Conservation (phyloP, 2,113 vertebrate genomes). For the Hemiscyllium ocellatum region DNA sequence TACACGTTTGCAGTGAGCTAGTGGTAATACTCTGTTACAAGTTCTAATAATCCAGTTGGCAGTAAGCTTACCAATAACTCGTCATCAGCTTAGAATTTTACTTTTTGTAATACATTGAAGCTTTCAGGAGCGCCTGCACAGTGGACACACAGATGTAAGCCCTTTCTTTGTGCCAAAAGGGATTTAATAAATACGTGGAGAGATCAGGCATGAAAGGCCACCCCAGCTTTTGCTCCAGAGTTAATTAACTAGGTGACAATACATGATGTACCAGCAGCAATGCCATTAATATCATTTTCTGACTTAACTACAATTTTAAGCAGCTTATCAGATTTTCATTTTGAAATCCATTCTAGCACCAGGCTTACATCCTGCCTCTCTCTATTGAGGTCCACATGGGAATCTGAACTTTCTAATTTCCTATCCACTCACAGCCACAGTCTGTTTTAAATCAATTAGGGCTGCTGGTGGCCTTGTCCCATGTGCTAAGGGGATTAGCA, state of each 20-base stretch:
- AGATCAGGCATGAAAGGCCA: constrained; percentile 54
- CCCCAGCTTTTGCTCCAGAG: constrained; percentile 56
- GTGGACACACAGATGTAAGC: constrained; percentile 51
- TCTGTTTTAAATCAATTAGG: constrained; percentile 89
- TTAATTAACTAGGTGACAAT: constrained; percentile 70
- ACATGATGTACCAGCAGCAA: constrained; percentile 64
- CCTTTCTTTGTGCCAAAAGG: constrained; percentile 68
- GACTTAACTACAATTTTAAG: constrained; percentile 70
- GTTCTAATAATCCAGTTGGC: constrained; percentile 14
- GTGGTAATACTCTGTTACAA: not conserved
- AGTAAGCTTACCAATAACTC: not conserved
- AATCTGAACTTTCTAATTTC: constrained; percentile 75
- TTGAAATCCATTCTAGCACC: constrained; percentile 66
- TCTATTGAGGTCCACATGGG: constrained; percentile 66
- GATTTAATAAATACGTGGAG: constrained; percentile 81
- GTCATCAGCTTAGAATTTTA: constrained; percentile 1
- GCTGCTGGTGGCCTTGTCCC: constrained; percentile 67
- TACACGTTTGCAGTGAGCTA: not conserved
- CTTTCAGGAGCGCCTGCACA: constrained; percentile 43
- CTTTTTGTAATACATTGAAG: constrained; percentile 51
- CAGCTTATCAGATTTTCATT: constrained; percentile 73
- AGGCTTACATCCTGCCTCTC: constrained; percentile 63
- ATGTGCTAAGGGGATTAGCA: constrained; percentile 74
- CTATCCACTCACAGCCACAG: constrained; percentile 59
- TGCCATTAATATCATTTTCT: constrained; percentile 66